Evolutionary conservation across 2,113 vertebrate species (phyloP), one percentile per base, ranked within the genome.

Genomic region (Oryzias woworae): DNA sequence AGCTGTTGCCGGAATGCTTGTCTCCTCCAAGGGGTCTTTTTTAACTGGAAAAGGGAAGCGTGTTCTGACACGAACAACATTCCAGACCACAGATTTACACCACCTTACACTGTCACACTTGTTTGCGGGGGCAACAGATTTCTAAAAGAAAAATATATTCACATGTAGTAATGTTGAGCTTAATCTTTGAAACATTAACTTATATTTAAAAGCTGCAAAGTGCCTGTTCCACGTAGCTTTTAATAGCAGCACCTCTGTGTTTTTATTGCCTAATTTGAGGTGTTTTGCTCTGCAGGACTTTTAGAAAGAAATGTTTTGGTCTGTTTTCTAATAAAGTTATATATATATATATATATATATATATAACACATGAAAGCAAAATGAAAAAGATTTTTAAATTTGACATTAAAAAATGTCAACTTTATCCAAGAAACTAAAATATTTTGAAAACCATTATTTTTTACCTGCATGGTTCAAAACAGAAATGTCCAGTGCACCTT

Each of bases 11-110:
- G 55, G 66, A 67, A 54, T 75, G 75, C 80, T 73, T 12, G 81
- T 71, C 74, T 76, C 77, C 66, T 87, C 81, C 78, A 70, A 90
- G 89, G 92, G 91, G 90, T 92, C 90, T 90, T 92, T 91, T 88
- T 89, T 90, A 90, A 90, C 78, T 66, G 63, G 69, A 81, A 79
- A 71, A 78, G 70, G 36, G 74, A 80, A 79, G 78, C 92, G 49
- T 84, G 91, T 88, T 87, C 89, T 43, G 85, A 92, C 92, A 92
- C 3, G 90, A 89, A 62, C 63, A 54, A 77, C 90, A 92, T 93
- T 91, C 88, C 89, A 89, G 85, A 74, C 80, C 81, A 79, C 75
- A 78, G 78, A 78, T 85, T 70, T 73, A 82, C 64, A 81, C 61
- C 84, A 86, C 64, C 66, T 69, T 73, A 65, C 66, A 69, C 77